These are phyloP conservation scores for Drosophila villosipedis DNA, from an alignment of 2,888 invertebrate species.

Conservation along the genomic window DNA sequence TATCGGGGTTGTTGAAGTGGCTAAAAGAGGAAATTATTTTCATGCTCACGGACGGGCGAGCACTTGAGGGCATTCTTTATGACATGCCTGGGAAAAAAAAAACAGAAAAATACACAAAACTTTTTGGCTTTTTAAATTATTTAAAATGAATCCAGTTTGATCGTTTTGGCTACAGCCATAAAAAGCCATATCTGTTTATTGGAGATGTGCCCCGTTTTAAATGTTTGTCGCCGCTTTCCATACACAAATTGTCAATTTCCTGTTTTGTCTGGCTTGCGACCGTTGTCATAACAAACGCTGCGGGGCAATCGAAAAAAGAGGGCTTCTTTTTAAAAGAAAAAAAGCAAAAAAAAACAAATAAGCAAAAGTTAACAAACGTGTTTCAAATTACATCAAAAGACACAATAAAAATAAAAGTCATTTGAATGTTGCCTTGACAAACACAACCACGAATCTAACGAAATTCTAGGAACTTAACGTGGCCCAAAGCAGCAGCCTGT, in stretches of 20 bases:
- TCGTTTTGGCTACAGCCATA: constrained; percentile 2
- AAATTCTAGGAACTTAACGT: constrained; percentile 8
- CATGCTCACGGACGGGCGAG: constrained; percentile 68
- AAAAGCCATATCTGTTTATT: neutral
- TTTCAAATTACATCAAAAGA: constrained; percentile 41
- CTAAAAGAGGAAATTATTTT: constrained; percentile 63
- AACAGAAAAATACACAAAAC: constrained; percentile 43
- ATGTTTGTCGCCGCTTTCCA: constrained; percentile 52
- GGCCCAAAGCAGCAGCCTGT: neutral
- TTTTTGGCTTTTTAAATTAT: constrained; percentile 63
- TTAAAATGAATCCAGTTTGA: constrained; percentile 49
- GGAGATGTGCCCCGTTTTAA: constrained; percentile 11
- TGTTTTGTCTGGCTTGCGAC: constrained; percentile 60
- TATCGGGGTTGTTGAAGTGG: neutral
- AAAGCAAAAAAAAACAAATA: constrained; percentile 25
- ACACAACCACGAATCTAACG: neutral
- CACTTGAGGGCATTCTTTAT: constrained; percentile 79
- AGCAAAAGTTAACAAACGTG: constrained; percentile 44
- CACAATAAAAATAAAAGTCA: neutral
- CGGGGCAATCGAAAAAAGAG: constrained; percentile 21
- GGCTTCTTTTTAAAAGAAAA: constrained; percentile 4
- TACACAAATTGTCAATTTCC: constrained; percentile 74
- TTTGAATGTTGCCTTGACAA: neutral
- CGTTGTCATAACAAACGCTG: constrained; percentile 28
- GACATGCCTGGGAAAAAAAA: constrained; percentile 70